Conservation (phyloP, 2,888 invertebrate genomes). For the Thymelicus acteon region DNA sequence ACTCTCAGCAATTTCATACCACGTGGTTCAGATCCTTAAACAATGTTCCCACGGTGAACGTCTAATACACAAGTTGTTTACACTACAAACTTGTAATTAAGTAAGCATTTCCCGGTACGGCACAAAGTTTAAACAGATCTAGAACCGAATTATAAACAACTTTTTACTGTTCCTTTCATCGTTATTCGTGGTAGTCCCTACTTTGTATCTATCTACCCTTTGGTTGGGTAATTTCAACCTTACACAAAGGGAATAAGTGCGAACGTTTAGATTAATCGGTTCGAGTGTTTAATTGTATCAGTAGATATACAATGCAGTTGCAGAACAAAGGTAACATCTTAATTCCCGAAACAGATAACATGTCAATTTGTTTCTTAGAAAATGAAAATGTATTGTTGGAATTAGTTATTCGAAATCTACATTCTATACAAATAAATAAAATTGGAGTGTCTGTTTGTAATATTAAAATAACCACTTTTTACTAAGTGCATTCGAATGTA, state of each 20-base stretch:
- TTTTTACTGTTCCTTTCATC: constrained; percentile 27
- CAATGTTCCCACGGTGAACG: background rate
- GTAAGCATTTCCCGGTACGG: constrained; percentile 19
- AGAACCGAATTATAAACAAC: constrained; percentile 15
- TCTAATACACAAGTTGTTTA: background rate
- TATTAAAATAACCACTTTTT: too few relatives aligned
- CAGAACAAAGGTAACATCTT: background rate
- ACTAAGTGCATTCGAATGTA: too few relatives aligned
- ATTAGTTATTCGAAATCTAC: too few relatives aligned
- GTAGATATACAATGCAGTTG: background rate
- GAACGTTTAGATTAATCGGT: background rate
- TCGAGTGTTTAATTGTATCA: constrained; percentile 1
- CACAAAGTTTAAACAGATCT: constrained; percentile 26
- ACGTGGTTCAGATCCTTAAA: background rate
- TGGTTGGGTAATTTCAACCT: background rate
- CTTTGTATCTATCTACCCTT: constrained; percentile 9
- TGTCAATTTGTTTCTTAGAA: constrained; percentile 2
- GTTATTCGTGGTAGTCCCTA: constrained; percentile 20
- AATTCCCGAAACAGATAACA: constrained; percentile 1
- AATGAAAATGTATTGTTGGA: background rate
- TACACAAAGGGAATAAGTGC: background rate
- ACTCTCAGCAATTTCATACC: background rate
- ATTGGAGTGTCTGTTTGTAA: too few relatives aligned
- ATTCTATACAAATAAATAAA: too few relatives aligned
- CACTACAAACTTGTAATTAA: constrained; percentile 6